Conservation (phyloP, 2,797 vertebrate genomes). For the Melanotaenia trifasciata region DNA sequence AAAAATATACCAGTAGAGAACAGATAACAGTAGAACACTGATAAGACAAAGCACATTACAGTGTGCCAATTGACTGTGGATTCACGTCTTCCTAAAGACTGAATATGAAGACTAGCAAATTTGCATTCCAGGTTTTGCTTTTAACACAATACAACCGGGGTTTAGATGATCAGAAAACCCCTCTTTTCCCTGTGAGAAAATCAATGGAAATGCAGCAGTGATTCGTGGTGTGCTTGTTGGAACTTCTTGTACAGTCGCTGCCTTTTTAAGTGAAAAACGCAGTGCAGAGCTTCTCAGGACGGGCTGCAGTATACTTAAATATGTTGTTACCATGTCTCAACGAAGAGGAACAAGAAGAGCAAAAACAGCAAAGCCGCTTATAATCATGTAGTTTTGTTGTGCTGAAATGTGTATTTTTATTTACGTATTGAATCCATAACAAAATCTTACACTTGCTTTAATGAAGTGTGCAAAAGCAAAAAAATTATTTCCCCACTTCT, state of each 20-base stretch:
- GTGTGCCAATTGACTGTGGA: background rate
- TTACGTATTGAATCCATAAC: slow-evolving; percentile 23
- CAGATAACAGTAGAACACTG: slow-evolving; percentile 23
- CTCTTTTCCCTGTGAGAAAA: slow-evolving; percentile 13
- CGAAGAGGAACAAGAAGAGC: slow-evolving; percentile 12
- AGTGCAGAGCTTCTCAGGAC: slow-evolving; percentile 1
- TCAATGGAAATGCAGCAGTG: slow-evolving; percentile 26
- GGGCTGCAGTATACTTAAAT: background rate
- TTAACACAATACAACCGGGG: slow-evolving; percentile 8
- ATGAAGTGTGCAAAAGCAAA: background rate
- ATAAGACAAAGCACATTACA: slow-evolving; percentile 28
- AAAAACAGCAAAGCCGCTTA: slow-evolving; percentile 12
- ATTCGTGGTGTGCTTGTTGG: slow-evolving; percentile 10
- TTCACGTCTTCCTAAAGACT: background rate
- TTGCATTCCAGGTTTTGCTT: slow-evolving; percentile 2
- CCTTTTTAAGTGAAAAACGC: slow-evolving; percentile 8
- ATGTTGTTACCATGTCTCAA: slow-evolving; percentile 20
- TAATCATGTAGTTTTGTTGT: background rate
- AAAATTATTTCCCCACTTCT: slow-evolving; percentile 1
- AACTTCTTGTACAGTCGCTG: slow-evolving; percentile 5
- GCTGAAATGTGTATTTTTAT: background rate
- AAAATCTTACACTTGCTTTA: slow-evolving; percentile 13
- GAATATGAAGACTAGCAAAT: background rate
- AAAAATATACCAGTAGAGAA: slow-evolving; percentile 20
- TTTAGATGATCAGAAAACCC: slow-evolving; percentile 23